Conservation (phyloP, 2,113 vertebrate species). For the Tursiops truncatus region DNA sequence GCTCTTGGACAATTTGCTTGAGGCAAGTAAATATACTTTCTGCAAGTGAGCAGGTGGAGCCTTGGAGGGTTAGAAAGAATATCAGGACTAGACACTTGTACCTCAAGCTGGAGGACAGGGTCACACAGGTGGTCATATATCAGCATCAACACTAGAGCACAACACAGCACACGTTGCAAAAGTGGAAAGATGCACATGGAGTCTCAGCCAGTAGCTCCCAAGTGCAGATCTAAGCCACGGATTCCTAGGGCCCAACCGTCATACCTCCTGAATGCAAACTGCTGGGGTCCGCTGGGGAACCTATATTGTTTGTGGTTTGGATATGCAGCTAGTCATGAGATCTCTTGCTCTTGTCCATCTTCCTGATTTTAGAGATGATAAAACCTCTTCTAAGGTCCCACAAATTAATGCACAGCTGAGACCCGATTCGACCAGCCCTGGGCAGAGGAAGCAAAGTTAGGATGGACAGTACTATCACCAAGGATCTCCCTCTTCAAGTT, state of each 20-base stretch:
- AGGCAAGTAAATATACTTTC: background rate
- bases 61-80: background rate
- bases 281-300: background rate
- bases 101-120: background rate
- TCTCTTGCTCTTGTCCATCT: background rate
- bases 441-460: background rate
- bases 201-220: background rate
- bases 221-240: too few species aligned
- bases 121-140: background rate
- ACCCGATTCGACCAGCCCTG: background rate
- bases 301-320: background rate
- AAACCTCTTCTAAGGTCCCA: background rate
- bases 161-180: background rate
- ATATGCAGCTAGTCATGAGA: background rate
- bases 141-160: accelerated
- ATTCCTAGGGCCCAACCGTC: background rate
- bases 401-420: background rate
- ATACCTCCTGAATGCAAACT: background rate
- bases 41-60: background rate
- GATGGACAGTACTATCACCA: background rate
- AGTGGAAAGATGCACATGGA: background rate
- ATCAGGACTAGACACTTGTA: background rate
- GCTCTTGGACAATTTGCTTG: background rate
- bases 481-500: background rate
- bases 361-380: background rate